Evolutionary conservation across 2,888 invertebrate species (phyloP), one percentile per base, ranked within the genome.

Genomic region (Aelia acuminata): DNA sequence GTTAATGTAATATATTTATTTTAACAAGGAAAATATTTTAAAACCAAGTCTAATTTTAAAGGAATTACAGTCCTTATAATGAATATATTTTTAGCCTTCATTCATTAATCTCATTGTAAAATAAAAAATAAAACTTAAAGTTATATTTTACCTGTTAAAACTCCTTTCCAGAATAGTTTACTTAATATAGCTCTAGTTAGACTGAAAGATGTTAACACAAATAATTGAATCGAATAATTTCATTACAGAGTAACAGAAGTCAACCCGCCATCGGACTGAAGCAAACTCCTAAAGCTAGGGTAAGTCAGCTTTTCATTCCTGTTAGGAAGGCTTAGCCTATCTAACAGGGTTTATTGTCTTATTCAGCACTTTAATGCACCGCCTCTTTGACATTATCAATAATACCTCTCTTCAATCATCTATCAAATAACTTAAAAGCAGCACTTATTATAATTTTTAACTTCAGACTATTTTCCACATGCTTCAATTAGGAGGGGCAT

Each of bases 211-310:
- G 85, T 88, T 70, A 57, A 15, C 18, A 39, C 13, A n/a, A 75
- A 80, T 57, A 85, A 35, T 43, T 85, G 85, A 85, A 75, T 48
- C 35, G 80, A 80, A 47, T 80, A 47, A 89, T 90, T 91, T 91
- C 90, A 91, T 94, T 94, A 63, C 93, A 95, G 95, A 95, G 95
- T 91, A 95, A 95, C 91, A 92, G 95, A 91, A 95, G 95, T 91
- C 95, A 95, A 91, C 95, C 95, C 70, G 95, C 95, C 85, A 95
- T 95, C 90, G 95, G 95, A 89, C 91, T 95, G 89, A 95, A 95
- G 91, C 95, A 95, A 91, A 94, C 95, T 84, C 94, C 95, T 88
- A 95, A 95, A 92, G 93, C 94, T 89, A 93, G 95, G 94, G 95
- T 95, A 92, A 95, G 95, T 94, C 70, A 70, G n/a, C 13, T 39